Conservation (phyloP, 2,888 invertebrate species). For the Tuta absoluta region DNA sequence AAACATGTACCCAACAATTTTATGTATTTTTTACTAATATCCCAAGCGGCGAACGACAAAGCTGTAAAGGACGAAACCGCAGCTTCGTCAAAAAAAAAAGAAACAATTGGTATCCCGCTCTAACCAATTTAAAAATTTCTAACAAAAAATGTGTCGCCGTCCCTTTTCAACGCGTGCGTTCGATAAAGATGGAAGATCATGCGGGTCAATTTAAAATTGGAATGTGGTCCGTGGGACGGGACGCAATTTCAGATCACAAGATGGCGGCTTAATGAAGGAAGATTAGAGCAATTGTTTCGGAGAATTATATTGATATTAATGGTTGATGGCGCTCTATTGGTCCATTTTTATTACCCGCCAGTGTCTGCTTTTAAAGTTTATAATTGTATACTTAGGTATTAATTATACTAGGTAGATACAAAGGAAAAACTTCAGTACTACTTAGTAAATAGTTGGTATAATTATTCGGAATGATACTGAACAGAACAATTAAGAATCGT, state of each 20-base stretch:
- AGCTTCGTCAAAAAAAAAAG: conserved; percentile 40
- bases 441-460: no score
- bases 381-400: not conserved
- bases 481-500: no score
- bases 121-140: conserved; percentile 47
- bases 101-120: conserved; percentile 38
- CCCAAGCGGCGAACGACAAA: conserved; percentile 39
- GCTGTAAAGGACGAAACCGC: conserved; percentile 38
- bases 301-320: conserved; percentile 38
- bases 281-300: conserved; percentile 49
- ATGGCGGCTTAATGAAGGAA: conserved; percentile 43
- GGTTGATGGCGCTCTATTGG: conserved; percentile 23
- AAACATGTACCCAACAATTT: conserved; percentile 9
- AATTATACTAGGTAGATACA: conserved; percentile 19
- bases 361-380: conserved; percentile 17
- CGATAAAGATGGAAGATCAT: conserved; percentile 42
- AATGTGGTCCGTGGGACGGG: conserved; percentile 46
- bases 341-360: conserved; percentile 12
- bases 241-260: conserved; percentile 37
- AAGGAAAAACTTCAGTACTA: no score
- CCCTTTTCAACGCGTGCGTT: conserved; percentile 31
- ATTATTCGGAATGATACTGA: no score
- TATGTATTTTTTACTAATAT: conserved; percentile 10
- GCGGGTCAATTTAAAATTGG: conserved; percentile 44
- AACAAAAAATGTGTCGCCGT: conserved; percentile 41